A percentile compares a stretch with the other conserved stretches of the same genome.
These are phyloP conservation scores for Adelphocoris suturalis DNA, from an alignment of 2,888 invertebrate species.

Conservation along the genomic window DNA sequence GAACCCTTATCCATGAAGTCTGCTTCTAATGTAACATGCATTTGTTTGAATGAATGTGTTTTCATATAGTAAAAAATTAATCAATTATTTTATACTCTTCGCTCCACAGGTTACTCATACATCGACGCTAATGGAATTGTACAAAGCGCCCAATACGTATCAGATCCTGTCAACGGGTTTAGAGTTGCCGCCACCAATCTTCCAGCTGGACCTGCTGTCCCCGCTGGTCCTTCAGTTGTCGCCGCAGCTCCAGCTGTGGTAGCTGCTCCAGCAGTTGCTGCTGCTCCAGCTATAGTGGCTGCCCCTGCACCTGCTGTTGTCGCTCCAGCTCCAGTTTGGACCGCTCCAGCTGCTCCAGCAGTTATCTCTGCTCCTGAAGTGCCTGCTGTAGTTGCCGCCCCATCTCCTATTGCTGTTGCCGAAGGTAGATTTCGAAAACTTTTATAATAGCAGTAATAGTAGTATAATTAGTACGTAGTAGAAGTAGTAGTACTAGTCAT, in stretches of 20 bases:
- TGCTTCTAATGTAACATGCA: no score
- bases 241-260: conserved; percentile 77
- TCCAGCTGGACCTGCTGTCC: conserved; percentile 78
- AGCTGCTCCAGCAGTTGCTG: conserved; percentile 77
- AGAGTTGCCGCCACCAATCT: conserved; percentile 85
- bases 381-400: conserved; percentile 48
- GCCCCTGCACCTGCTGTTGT: conserved; percentile 39
- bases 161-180: conserved; percentile 84
- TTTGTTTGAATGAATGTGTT: no score
- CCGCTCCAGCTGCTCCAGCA: background rate
- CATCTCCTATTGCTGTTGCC: conserved; percentile 43
- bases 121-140: conserved; percentile 84
- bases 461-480: no score
- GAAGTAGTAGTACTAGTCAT: no score
- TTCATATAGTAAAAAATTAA: no score
- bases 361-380: background rate
- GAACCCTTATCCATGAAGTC: no score
- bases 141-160: conserved; percentile 84
- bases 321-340: conserved; percentile 1
- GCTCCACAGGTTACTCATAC: conserved; percentile 82
- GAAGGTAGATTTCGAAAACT: conserved; percentile 41
- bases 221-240: conserved; percentile 64
- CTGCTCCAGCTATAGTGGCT: conserved; percentile 75
- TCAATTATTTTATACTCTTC: background rate
- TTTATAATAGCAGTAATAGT: background rate